phyloP scores from a whole-genome alignment of 1,140 invertebrate genomes.

The Phthorimaea operculella region DNA sequence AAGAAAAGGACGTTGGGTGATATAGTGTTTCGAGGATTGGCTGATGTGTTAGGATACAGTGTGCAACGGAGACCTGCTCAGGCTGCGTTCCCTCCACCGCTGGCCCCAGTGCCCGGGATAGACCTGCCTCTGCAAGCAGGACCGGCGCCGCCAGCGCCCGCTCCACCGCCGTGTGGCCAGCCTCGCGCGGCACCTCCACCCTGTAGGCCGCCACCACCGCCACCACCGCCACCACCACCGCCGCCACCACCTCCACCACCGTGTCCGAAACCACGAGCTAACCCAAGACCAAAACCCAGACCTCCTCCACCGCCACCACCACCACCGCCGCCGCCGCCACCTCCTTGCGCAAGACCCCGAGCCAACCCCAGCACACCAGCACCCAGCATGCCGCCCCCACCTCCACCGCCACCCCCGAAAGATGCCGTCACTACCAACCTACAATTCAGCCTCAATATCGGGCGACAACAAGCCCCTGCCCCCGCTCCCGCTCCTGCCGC shows the following conservation, averaged over 20 bases:
- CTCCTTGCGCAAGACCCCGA: constrained; percentile 34
- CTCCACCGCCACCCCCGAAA: constrained; percentile 29
- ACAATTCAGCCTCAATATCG: constrained; percentile 48
- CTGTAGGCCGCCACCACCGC: constrained; percentile 19
- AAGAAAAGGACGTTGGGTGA: constrained; percentile 65
- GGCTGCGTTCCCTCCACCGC: constrained; percentile 48
- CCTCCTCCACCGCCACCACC: constrained; percentile 30
- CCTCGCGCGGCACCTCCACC: constrained; percentile 28
- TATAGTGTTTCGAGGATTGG: constrained; percentile 60
- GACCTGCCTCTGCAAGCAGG: constrained; percentile 37
- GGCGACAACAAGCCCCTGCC: constrained; percentile 31
- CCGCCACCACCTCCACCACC: constrained; percentile 34
- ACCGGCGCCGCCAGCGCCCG: constrained; percentile 24
- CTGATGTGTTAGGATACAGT: constrained; percentile 59
- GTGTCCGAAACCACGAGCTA: constrained; percentile 32
- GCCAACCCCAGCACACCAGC: constrained; percentile 42
- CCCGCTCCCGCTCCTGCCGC: constrained; percentile 22
- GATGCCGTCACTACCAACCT: constrained; percentile 47
- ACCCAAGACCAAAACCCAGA: constrained; percentile 28
- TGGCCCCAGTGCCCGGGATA: constrained; percentile 54
- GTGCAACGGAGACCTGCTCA: constrained; percentile 57
- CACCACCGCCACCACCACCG: constrained; percentile 24
- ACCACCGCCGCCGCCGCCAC: constrained; percentile 34
- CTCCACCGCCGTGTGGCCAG: constrained; percentile 28
- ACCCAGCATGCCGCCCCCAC: constrained; percentile 37